Percentiles rank a stretch among this genome's conserved stretches.
These are phyloP conservation scores for Lytechinus pictus DNA, from an alignment of 35 echinoderm and acorn worm genomes.

Conservation along the genomic window DNA sequence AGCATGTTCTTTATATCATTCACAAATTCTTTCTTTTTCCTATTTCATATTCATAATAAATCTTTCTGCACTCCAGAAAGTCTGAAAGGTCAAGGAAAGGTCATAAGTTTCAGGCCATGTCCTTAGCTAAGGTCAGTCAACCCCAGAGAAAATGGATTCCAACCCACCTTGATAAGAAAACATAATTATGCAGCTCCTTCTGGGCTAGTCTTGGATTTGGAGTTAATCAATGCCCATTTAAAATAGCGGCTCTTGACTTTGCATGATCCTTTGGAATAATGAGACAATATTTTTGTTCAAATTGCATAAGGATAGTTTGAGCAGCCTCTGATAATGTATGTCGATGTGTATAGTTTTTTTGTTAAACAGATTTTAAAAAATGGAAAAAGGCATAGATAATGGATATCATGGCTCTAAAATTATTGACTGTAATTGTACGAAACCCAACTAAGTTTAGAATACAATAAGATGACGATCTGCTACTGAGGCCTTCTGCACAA, in stretches of 20 bases:
- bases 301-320: no score
- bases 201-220: neutral
- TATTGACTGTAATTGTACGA: no score
- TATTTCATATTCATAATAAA: neutral
- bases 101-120: conserved; percentile 1
- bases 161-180: conserved; percentile 11
- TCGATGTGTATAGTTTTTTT: no score
- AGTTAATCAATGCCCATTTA: neutral
- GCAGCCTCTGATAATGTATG: no score
- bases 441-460: no score
- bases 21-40: neutral
- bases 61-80: neutral
- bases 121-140: neutral
- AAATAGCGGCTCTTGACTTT: neutral
- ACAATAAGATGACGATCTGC: no score
- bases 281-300: neutral
- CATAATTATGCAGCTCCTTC: neutral
- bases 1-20: neutral
- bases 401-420: no score
- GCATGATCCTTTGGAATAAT: neutral
- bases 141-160: neutral
- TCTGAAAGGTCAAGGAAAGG: neutral
- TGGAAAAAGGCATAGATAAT: no score
- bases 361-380: no score
- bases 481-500: no score